Conservation (phyloP, 2,113 vertebrate species). For the Triplophysa dalaica region DNA sequence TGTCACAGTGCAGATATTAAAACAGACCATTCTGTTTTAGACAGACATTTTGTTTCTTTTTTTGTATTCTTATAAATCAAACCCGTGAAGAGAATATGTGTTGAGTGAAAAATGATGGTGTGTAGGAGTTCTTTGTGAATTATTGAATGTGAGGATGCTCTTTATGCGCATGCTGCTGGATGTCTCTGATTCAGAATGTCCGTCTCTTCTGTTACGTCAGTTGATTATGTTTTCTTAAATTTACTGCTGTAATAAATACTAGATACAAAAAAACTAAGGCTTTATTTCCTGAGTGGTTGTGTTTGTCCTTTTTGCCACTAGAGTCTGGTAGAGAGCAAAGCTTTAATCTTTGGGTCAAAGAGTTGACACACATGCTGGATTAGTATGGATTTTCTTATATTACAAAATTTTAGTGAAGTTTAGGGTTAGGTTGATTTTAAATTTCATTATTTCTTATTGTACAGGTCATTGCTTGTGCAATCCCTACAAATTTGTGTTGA, state of each 20-base stretch:
- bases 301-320: neutral
- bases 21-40: neutral
- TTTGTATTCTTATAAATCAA: slow-evolving; percentile 20
- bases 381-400: too few relatives aligned
- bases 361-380: too few relatives aligned
- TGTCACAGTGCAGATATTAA: neutral
- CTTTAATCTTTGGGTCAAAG: neutral
- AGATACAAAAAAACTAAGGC: slow-evolving; percentile 34
- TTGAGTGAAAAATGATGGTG: neutral
- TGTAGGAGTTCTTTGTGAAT: neutral
- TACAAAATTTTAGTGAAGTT: too few relatives aligned
- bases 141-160: neutral
- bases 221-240: slow-evolving; percentile 15
- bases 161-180: neutral
- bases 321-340: neutral
- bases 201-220: neutral
- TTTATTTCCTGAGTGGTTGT: neutral
- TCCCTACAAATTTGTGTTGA: too few relatives aligned
- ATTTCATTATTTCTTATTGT: too few relatives aligned
- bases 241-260: neutral
- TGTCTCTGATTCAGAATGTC: neutral
- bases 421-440: too few relatives aligned
- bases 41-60: neutral
- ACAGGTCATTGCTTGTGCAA: too few relatives aligned
- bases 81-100: neutral